phyloP scores from a whole-genome alignment of 2,888 invertebrate species.

The Machimus atricapillus region DNA sequence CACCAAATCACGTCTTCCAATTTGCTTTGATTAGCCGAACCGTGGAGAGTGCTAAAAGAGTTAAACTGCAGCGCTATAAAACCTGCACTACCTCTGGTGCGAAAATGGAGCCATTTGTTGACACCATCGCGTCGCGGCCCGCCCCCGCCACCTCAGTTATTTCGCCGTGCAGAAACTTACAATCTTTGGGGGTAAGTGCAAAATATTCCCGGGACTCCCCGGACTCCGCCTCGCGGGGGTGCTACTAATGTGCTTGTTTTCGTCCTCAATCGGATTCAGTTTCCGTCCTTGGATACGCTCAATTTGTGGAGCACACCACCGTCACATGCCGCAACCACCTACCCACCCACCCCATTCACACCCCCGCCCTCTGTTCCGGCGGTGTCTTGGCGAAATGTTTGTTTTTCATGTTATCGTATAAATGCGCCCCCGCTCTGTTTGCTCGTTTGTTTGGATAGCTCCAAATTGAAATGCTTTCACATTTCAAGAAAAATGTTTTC shows the following conservation, averaged over 20 bases:
- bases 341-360: not conserved
- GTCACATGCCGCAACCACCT: not conserved
- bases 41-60: not conserved
- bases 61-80: not conserved
- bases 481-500: not conserved
- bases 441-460: slow-evolving; percentile 21
- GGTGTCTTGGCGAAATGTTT: slow-evolving; percentile 2
- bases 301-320: not conserved
- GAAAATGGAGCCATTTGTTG: not conserved
- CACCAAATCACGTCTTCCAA: slow-evolving; percentile 17
- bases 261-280: slow-evolving; percentile 18
- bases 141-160: not conserved
- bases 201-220: not conserved
- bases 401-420: slow-evolving; percentile 21
- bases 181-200: not conserved
- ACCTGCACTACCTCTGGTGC: not conserved
- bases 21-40: not conserved
- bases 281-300: slow-evolving; percentile 18
- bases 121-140: not conserved
- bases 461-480: slow-evolving; percentile 1
- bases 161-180: not conserved
- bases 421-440: not conserved
- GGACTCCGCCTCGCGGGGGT: not conserved
- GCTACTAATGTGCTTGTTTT: slow-evolving; percentile 28
- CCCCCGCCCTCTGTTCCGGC: not conserved